Percentiles rank a stretch among this genome's conserved stretches.
Conservation (phyloP, 2,888 invertebrate genomes). For the Hyalella azteca region DNA sequence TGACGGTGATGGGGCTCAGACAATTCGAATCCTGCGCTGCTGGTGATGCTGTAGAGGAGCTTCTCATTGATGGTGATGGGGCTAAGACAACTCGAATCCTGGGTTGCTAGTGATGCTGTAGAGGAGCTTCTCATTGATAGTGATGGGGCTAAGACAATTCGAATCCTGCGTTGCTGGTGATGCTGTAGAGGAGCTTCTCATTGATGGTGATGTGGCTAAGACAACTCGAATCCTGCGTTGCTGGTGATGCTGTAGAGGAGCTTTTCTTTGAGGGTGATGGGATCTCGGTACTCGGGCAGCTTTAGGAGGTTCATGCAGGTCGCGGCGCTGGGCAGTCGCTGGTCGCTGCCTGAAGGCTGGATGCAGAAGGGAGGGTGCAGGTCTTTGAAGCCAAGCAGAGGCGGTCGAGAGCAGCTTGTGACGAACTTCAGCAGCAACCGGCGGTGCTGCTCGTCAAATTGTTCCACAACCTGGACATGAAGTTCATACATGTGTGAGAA, state of each 20-base stretch:
- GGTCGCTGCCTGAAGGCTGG: constrained; percentile 86
- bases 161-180: too few species aligned
- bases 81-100: too few species aligned
- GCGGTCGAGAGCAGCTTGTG: constrained; percentile 96
- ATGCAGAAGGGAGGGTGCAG: constrained; percentile 95
- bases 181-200: too few species aligned
- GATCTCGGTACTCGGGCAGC: constrained; percentile 85
- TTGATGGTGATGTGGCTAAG: too few species aligned
- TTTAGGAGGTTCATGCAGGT: constrained; percentile 98
- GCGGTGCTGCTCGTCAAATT: constrained; percentile 82
- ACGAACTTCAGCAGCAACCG: constrained; percentile 94
- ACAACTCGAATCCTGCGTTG: constrained; percentile 93
- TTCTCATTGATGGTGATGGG: constrained; percentile 80
- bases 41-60: constrained; percentile 89
- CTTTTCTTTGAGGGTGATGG: constrained; percentile 78
- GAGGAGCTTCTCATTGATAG: too few species aligned
- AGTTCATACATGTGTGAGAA: not conserved
- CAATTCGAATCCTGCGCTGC: constrained; percentile 96
- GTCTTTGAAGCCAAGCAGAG: constrained; percentile 96
- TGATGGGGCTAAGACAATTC: too few species aligned
- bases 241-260: constrained; percentile 92
- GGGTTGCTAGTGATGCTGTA: too few species aligned
- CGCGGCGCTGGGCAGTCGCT: constrained; percentile 92
- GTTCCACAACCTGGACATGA: constrained; percentile 80
- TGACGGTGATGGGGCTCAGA: constrained; percentile 75